Percentiles rank a stretch among this genome's conserved stretches.
Evolutionary conservation across 2,888 invertebrate genomes (phyloP).

Genomic region (Tetragonisca angustula): DNA sequence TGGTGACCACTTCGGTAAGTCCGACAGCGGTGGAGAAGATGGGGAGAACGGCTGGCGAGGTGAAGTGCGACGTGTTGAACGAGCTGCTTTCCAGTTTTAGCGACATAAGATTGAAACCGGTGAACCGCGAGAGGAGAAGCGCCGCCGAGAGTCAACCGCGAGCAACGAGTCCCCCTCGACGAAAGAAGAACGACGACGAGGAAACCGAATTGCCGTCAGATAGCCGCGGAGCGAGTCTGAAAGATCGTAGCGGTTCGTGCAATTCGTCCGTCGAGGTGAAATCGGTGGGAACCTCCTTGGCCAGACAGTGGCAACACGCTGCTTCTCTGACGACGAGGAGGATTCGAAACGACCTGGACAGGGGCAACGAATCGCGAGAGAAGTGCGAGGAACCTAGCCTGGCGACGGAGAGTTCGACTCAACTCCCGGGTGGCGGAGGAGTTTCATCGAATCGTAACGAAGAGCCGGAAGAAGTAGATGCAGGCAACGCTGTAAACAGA

Average conservation of each 20-base stretch:
- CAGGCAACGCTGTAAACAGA: neutral
- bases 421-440: too few relatives aligned
- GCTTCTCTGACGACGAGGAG: neutral
- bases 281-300: too few relatives aligned
- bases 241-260: neutral
- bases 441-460: neutral
- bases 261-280: neutral
- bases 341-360: neutral
- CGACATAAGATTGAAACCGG: conserved; percentile 77
- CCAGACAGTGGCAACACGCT: neutral
- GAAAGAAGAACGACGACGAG: neutral
- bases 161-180: neutral
- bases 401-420: neutral
- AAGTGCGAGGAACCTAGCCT: neutral
- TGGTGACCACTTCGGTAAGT: neutral
- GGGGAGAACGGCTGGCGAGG: conserved; percentile 69
- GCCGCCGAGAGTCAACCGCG: neutral
- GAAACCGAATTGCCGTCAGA: conserved; percentile 1
- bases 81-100: conserved; percentile 80
- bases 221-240: neutral
- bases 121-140: conserved; percentile 36
- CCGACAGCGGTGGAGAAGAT: conserved; percentile 9
- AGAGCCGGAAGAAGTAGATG: too few relatives aligned
- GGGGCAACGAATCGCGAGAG: neutral
- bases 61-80: conserved; percentile 77